Conservation (phyloP, 2,113 vertebrate genomes). For the Phylloscopus whistleri region DNA sequence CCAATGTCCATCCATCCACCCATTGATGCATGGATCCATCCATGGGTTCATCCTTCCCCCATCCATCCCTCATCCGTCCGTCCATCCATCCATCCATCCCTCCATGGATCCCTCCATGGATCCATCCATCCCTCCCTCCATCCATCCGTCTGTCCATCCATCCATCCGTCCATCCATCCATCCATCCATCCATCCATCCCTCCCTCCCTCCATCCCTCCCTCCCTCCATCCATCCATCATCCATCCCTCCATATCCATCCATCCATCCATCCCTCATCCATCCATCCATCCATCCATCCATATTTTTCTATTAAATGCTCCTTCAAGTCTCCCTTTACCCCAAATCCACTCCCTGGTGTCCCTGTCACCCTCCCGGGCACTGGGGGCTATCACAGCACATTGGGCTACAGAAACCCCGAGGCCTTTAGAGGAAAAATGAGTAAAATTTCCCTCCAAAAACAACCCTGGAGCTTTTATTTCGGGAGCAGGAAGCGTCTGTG, state of each 20-base stretch:
- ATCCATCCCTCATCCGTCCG: no score
- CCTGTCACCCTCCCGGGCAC: rapidly evolving
- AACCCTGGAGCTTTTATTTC: neutral
- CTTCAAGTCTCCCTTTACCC: neutral
- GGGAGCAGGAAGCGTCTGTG: neutral
- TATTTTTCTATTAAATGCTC: neutral
- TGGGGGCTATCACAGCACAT: neutral
- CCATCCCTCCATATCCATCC: neutral
- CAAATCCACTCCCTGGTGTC: rapidly evolving
- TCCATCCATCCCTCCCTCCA: neutral
- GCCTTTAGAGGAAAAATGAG: neutral
- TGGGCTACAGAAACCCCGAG: neutral
- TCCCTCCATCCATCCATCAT: neutral
- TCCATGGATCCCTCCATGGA: neutral
- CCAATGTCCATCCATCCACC: no score
- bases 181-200: no score
- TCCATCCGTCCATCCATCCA: neutral
- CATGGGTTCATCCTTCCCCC: no score
- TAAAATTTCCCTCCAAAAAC: neutral
- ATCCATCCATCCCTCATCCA: neutral
- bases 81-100: neutral
- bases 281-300: neutral
- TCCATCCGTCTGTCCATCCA: no score
- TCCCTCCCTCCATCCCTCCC: no score
- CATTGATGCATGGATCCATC: neutral